Evolutionary conservation across 2,113 vertebrate genomes (phyloP).

Genomic region (Xenopus borealis): DNA sequence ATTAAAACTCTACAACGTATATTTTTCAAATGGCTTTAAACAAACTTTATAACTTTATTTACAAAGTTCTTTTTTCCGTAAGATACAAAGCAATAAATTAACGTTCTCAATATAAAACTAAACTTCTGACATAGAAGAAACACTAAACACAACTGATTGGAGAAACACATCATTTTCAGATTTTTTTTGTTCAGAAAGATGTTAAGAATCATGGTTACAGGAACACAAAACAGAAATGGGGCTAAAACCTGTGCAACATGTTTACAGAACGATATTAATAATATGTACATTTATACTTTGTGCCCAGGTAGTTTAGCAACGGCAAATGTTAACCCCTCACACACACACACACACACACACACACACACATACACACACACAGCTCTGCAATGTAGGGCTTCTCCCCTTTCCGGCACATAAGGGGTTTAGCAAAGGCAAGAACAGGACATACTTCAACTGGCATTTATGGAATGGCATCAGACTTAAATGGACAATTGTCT

Average conservation of each 20-base stretch:
- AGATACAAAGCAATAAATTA: conserved; percentile 96
- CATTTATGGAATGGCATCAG: conserved; percentile 49
- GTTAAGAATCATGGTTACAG: conserved; percentile 83
- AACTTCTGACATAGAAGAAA: conserved; percentile 86
- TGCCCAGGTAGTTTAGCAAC: conserved; percentile 49
- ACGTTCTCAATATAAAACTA: conserved; percentile 97
- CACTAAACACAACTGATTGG: conserved; percentile 81
- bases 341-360: not conserved
- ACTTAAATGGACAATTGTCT: conserved; percentile 56
- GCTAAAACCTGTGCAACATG: conserved; percentile 74
- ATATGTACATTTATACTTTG: conserved; percentile 73
- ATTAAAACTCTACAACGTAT: conserved; percentile 52
- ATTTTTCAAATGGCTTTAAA: conserved; percentile 85
- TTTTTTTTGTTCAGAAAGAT: conserved; percentile 63
- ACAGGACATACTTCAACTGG: conserved; percentile 54
- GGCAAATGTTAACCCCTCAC: conserved; percentile 48
- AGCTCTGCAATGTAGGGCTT: conserved; percentile 24
- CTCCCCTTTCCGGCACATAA: not conserved
- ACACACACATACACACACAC: not conserved
- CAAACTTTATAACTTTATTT: conserved; percentile 89
- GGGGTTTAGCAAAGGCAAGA: conserved; percentile 22
- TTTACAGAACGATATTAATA: conserved; percentile 73
- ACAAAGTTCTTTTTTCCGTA: conserved; percentile 72
- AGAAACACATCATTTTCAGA: conserved; percentile 76
- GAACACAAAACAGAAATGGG: conserved; percentile 71